Percentiles rank a stretch among this genome's conserved stretches.
Conservation (phyloP, 2,113 vertebrate species). For the Leuciscus idus region DNA sequence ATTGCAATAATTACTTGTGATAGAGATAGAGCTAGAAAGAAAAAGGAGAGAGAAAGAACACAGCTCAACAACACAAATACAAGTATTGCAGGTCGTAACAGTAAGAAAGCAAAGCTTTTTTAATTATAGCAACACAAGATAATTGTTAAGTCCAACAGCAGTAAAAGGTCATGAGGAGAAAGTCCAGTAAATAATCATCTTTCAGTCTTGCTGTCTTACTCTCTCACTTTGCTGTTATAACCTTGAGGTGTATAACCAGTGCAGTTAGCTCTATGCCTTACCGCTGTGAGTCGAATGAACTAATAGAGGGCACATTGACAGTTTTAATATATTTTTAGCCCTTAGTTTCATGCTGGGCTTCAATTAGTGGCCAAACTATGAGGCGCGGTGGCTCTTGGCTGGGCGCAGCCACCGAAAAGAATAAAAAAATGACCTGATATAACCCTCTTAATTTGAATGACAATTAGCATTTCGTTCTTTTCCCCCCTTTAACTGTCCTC, state of each 20-base stretch:
- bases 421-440: slow-evolving; percentile 71
- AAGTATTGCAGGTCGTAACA: too few relatives aligned
- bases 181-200: not conserved
- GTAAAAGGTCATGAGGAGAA: slow-evolving; percentile 13
- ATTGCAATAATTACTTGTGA: too few relatives aligned
- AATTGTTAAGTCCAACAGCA: not conserved
- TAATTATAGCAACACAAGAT: not conserved
- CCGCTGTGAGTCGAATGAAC: not conserved
- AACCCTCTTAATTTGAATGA: slow-evolving; percentile 80
- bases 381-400: slow-evolving; percentile 64
- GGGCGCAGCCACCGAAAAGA: slow-evolving; percentile 64
- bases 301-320: slow-evolving; percentile 38
- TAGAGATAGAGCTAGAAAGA: too few relatives aligned
- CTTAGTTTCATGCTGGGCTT: slow-evolving; percentile 69
- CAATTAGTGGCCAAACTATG: slow-evolving; percentile 76
- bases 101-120: not conserved
- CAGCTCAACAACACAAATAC: too few relatives aligned
- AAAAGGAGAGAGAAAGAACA: too few relatives aligned
- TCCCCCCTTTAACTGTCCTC: slow-evolving; percentile 77
- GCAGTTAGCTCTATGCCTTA: slow-evolving; percentile 15
- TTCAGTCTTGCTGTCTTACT: slow-evolving; percentile 3
- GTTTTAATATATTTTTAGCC: slow-evolving; percentile 48
- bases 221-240: not conserved
- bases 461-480: slow-evolving; percentile 83
- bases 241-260: slow-evolving; percentile 30